Base-by-base conservation (phyloP, 92 coral and sea anemone genomes). In the Epizoanthus ramosus region DNA sequence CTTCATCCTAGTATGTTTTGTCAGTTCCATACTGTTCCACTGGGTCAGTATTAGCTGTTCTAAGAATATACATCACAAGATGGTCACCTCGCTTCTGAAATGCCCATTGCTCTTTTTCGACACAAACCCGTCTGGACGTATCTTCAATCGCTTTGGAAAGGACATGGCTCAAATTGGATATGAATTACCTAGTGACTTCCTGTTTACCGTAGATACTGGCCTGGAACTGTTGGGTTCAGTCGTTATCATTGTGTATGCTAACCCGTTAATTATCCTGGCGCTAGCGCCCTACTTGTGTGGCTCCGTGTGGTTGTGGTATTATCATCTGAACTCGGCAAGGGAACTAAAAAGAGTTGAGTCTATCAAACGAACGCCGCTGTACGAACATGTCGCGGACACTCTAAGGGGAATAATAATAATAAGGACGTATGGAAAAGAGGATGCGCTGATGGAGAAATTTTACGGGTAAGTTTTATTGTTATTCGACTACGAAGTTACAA, bases 291-390 rank as follows among this genome's bases (percentile, higher is more conserved):
- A 77, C 22, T 41, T 77, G 54, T 14, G 22, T 9, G 6, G 22
- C 14, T 60, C 57, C n/a, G 70, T 77, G 10, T 61, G 70, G 35
- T n/a, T 77, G 12, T 77, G 82, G 82, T 77, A 77, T 31, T 77
- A 77, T 21, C 82, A 77, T 77, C 58, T 77, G 22, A 41, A 60
- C 57, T 77, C 82, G 6, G 82, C 82, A 14, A 68, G 82, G 18
- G 82, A 77, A 57, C 70, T 77, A 18, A 77, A 77, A 14, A 61
- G 82, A 65, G 6, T 77, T 19, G 82, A 77, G 69, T 61, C 58
- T 23, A 60, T 77, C 23, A 77, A 61, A 6, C 63, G 24, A 41
- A 77, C 82, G 9, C 82, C 82, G 82, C 70, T 77, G 82, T 77
- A 61, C 71, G 82, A 77, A 15, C 82, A 61, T 71, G 45, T 77